Base-by-base conservation (phyloP, 2,113 vertebrate species). In the Rhinoderma darwinii region DNA sequence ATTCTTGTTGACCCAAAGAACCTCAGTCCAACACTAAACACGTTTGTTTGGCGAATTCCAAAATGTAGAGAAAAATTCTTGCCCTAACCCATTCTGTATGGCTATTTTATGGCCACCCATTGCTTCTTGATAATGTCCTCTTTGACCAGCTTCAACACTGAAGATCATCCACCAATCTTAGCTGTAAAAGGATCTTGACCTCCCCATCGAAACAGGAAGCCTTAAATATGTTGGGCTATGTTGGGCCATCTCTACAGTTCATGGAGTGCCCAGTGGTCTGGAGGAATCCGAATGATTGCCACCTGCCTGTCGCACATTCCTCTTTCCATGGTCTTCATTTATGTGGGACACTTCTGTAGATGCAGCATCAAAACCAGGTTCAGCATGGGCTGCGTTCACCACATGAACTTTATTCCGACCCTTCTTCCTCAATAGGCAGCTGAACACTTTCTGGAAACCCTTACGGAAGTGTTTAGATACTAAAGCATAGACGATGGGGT, bases 391-490 rank as follows among this genome's bases (percentile, higher is more conserved):
- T 0, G 94, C 89, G 0, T 94, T 95, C 15, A 95, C 93, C 30
- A 94, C 93, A 0, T 95, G 96, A 0, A 97, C 96, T 88, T 95
- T 97, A 66, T 96, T 96, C n/a, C 90, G 88, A 2, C 94, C 90
- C 0, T 95, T 95, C 88, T 96, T 96, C 84, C 94, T 95, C 78
- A 96, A 92, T 85, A 96, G 92, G 87, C 95, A 97, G 91, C 94
- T 96, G 92, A 97, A 97, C 5, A 96, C 96, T 30, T 97, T 97
- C 90, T 96, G 96, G 89, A 97, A 97, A 47, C 96, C 96, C 50
- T 97, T 97, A 82, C 95, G 94, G 86, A 97, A 97, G 89, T 97
- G 96, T 90, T 96, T 96, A 90, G 96, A 97, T 32, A 96, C 95
- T 82, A 97, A 91, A 0, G 96, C 96, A 0, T 97, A 97, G 66